phyloP scores from a whole-genome alignment of 2,797 vertebrate species.

The Microctenopoma lineatum region DNA sequence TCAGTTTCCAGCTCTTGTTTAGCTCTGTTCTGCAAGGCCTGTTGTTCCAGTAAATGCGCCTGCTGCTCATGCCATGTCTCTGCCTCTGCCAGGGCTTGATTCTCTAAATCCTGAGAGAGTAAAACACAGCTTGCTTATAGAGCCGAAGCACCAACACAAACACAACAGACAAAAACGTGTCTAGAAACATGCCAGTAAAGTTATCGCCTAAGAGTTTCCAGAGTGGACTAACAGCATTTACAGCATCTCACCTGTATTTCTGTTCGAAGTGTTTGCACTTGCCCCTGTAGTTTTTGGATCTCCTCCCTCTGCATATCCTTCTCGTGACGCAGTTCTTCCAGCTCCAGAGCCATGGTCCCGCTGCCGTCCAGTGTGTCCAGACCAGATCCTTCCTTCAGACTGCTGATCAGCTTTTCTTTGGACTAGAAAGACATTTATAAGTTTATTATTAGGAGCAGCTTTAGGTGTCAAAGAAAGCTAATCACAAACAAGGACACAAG shows the following conservation, averaged over 20 bases:
- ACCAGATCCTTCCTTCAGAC: slow-evolving; percentile 96
- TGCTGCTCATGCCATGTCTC: slow-evolving; percentile 92
- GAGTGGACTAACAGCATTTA: background rate
- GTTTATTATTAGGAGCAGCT: background rate
- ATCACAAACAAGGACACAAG: background rate
- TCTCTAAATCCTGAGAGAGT: slow-evolving; percentile 88
- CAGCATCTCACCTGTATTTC: slow-evolving; percentile 90
- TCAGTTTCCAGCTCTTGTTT: slow-evolving; percentile 93
- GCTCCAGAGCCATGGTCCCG: slow-evolving; percentile 84
- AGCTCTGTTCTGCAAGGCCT: slow-evolving; percentile 81
- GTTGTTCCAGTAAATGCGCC: slow-evolving; percentile 90
- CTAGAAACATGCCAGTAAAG: background rate
- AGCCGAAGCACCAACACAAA: background rate
- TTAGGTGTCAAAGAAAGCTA: background rate
- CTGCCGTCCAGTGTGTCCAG: slow-evolving; percentile 90
- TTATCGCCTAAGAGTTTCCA: background rate
- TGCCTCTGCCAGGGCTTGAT: slow-evolving; percentile 89
- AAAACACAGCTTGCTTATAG: background rate
- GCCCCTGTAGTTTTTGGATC: slow-evolving; percentile 91
- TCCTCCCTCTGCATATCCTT: slow-evolving; percentile 94
- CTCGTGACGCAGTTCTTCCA: slow-evolving; percentile 95
- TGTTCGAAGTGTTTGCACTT: slow-evolving; percentile 88
- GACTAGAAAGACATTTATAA: slow-evolving; percentile 82
- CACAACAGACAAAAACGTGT: background rate
- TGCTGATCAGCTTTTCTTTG: slow-evolving; percentile 98